Evolutionary conservation across 2,888 invertebrate species (phyloP).

Genomic region (Onthophagus sagittarius): DNA sequence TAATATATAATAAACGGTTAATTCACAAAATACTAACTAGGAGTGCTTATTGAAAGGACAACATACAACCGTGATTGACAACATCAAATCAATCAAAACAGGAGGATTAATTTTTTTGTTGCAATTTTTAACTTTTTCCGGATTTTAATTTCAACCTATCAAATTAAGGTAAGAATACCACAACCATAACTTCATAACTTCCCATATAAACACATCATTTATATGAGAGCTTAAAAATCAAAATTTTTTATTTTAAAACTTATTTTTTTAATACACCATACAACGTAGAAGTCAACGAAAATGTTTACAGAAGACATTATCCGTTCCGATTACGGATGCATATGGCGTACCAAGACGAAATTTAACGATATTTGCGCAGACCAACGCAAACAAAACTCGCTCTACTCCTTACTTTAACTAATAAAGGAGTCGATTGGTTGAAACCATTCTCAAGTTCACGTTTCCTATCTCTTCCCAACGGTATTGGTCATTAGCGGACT

Average conservation of each 20-base stretch:
- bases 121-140: neutral
- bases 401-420: neutral
- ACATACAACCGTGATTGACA: constrained; percentile 40
- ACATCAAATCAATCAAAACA: constrained; percentile 27
- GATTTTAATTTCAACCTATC: neutral
- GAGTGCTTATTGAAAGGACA: constrained; percentile 44
- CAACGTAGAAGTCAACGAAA: neutral
- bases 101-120: constrained; percentile 12
- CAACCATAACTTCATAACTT: neutral
- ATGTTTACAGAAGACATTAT: constrained; percentile 27
- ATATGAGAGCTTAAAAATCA: no score
- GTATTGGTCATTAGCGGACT: constrained; percentile 25
- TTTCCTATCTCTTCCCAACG: constrained; percentile 3
- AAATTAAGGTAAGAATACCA: neutral
- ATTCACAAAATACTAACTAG: constrained; percentile 45
- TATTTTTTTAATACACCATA: neutral
- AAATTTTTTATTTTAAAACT: no score
- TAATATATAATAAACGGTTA: constrained; percentile 48
- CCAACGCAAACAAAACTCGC: constrained; percentile 19
- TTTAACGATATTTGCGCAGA: constrained; percentile 33
- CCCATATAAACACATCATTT: neutral
- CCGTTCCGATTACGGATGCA: constrained; percentile 33
- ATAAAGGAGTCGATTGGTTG: neutral
- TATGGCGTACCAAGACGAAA: constrained; percentile 29
- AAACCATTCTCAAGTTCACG: neutral